Percentiles rank a stretch among this genome's conserved stretches.
phyloP scores from a whole-genome alignment of 1,140 invertebrate genomes.

The Phthorimaea operculella region DNA sequence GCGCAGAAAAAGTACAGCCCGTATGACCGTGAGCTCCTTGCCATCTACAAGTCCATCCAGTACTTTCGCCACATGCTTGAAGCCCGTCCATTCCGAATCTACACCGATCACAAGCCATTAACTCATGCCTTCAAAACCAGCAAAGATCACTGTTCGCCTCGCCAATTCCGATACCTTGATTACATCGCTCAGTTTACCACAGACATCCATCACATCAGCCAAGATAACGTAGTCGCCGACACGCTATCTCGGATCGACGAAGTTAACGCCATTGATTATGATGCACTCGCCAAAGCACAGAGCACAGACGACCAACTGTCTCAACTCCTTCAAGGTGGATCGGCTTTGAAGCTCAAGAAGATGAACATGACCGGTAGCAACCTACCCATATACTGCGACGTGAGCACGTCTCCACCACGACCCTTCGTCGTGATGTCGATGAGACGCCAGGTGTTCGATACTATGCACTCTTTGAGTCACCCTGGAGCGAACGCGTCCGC shows the following conservation, averaged over 20 bases:
- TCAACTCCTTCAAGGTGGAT: slow-evolving; percentile 5
- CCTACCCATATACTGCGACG: too few relatives aligned
- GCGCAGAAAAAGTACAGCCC: too few relatives aligned
- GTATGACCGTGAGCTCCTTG: too few relatives aligned
- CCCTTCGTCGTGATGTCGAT: slow-evolving; percentile 17
- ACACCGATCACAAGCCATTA: too few relatives aligned
- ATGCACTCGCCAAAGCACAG: slow-evolving; percentile 20
- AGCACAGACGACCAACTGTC: slow-evolving; percentile 20
- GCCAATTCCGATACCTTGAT: slow-evolving; percentile 18
- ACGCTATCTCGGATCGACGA: slow-evolving; percentile 18
- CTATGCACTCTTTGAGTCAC: too few relatives aligned
- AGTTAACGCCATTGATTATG: slow-evolving; percentile 10
- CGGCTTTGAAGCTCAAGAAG: slow-evolving; percentile 4
- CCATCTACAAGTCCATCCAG: too few relatives aligned
- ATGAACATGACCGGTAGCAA: too few relatives aligned
- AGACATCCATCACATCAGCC: slow-evolving; percentile 30
- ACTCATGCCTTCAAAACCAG: too few relatives aligned
- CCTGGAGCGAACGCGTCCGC: too few relatives aligned
- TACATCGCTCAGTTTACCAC: slow-evolving; percentile 30
- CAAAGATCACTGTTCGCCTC: too few relatives aligned
- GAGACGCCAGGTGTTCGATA: slow-evolving; percentile 19
- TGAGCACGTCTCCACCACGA: neutral
- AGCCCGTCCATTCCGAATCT: too few relatives aligned
- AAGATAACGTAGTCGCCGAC: slow-evolving; percentile 24
- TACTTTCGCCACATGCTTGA: too few relatives aligned